A percentile compares a stretch with the other conserved stretches of the same genome.
Conservation (phyloP, 2,797 vertebrate species). For the Anguilla anguilla region DNA sequence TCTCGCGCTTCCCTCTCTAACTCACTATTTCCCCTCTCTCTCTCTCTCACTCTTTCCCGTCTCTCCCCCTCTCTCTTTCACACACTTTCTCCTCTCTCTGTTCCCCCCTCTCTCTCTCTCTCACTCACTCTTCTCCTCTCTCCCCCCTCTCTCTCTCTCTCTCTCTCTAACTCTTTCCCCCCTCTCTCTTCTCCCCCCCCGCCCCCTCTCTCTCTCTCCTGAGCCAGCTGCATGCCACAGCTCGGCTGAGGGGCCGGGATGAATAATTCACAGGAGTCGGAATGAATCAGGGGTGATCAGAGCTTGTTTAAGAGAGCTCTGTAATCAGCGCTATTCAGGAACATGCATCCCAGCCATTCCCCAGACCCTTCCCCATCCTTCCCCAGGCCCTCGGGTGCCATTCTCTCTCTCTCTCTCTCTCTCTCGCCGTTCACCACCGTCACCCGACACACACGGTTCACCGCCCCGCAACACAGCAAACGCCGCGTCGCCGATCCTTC, state of each 20-base stretch:
- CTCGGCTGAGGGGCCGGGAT: constrained; percentile 79
- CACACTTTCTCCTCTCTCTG: constrained; percentile 22
- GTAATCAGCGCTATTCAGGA: constrained; percentile 72
- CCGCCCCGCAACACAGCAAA: background rate
- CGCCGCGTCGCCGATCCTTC: background rate
- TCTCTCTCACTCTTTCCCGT: constrained; percentile 36
- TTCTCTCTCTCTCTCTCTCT: constrained; percentile 17
- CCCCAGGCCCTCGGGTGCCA: constrained; percentile 35
- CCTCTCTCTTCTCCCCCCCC: no score
- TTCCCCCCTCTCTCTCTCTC: background rate
- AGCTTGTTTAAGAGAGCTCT: constrained; percentile 59
- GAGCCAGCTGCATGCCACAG: constrained; percentile 74
- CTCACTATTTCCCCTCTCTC: constrained; percentile 27
- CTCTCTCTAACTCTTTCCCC: constrained; percentile 28
- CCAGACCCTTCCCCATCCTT: constrained; percentile 42
- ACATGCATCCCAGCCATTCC: constrained; percentile 37
- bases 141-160: constrained; percentile 5
- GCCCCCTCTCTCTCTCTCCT: constrained; percentile 37
- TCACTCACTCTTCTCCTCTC: constrained; percentile 20
- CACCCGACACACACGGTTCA: background rate
- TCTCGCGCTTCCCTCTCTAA: constrained; percentile 15
- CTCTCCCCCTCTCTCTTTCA: constrained; percentile 42
- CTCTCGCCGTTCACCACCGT: constrained; percentile 33
- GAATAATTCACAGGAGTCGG: constrained; percentile 82
- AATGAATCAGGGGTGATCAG: constrained; percentile 69